Evolutionary conservation across 2,113 vertebrate species (phyloP).

Genomic region (Pterocles orientalis): DNA sequence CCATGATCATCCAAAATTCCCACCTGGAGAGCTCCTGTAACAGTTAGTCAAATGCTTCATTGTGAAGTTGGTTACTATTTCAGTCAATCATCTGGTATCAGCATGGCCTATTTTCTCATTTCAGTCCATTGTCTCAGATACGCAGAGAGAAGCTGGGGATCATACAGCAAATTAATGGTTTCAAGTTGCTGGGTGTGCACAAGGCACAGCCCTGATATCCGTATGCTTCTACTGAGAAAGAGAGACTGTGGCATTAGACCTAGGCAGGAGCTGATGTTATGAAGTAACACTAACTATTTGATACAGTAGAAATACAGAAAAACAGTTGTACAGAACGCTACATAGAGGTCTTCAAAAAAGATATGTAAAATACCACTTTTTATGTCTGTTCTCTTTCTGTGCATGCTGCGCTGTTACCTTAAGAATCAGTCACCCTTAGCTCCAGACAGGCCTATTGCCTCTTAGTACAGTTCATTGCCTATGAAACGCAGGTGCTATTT

Average conservation of each 20-base stretch:
- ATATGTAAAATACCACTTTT: neutral
- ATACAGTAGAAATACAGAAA: neutral
- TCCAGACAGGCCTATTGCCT: neutral
- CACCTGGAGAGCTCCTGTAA: neutral
- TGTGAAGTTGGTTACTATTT: neutral
- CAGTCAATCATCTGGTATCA: neutral
- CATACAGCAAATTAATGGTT: neutral
- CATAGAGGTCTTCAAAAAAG: neutral
- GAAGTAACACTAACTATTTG: neutral
- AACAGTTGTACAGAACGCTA: neutral
- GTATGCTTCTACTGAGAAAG: neutral
- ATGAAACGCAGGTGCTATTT: neutral
- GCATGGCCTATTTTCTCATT: neutral
- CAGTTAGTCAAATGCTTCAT: neutral
- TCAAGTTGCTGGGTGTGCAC: neutral
- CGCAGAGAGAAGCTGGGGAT: neutral
- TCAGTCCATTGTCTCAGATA: neutral
- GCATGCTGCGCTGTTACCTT: neutral
- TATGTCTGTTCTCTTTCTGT: neutral
- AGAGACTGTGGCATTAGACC: neutral
- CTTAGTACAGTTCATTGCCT: neutral
- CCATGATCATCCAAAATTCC: neutral
- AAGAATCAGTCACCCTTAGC: neutral
- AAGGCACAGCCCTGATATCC: neutral
- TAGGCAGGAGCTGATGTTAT: neutral